Evolutionary conservation across 2,888 invertebrate genomes (phyloP), one percentile per base, ranked within the genome.

Genomic region (Plagiodera versicolora): DNA sequence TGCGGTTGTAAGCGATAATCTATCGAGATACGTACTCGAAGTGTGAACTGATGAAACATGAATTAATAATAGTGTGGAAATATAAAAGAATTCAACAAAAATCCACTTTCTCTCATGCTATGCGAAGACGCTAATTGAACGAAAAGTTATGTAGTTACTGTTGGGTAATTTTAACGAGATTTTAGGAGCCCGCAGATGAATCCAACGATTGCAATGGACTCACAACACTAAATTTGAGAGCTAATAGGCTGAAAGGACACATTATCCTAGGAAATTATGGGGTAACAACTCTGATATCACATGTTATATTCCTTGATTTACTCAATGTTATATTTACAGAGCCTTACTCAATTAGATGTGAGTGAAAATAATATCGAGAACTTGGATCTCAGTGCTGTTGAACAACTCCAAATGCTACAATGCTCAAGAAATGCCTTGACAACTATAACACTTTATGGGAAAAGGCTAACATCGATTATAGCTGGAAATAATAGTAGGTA

Each of bases 231-330:
- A 91, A 90, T 76, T 81, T 92, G 44, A 83, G 91, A 56, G 87
- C 89, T 65, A 92, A 92, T 79, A 86, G 88, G 66, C 81, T 92
- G 24, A 91, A 92, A 79, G 92, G 92, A 58, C 91, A 89, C 80
- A 92, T 93, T 65, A 89, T 92, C 68, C 85, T 93, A 54, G 92
- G 91, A 58, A 92, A 92, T 78, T 92, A 92, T 80, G 91, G 91
- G 78, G 92, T 92, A 83, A 85, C 85, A 81, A 17, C 10, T 30
- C 5, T 24, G 11, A 50, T 9, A n/a, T n/a, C n/a, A n/a, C n/a
- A n/a, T n/a, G n/a, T n/a, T n/a, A 50, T 52, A 39, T 60, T 14
- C 39, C 10, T 35, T 9, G 18, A 19, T 49, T 19, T 18, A 18
- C n/a, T 8, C 2, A 19, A 30, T 16, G 44, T 8, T 5, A 18